A percentile compares a stretch with the other conserved stretches of the same genome.
Conservation (phyloP, 1,140 invertebrate species). For the Nebria ingens region DNA sequence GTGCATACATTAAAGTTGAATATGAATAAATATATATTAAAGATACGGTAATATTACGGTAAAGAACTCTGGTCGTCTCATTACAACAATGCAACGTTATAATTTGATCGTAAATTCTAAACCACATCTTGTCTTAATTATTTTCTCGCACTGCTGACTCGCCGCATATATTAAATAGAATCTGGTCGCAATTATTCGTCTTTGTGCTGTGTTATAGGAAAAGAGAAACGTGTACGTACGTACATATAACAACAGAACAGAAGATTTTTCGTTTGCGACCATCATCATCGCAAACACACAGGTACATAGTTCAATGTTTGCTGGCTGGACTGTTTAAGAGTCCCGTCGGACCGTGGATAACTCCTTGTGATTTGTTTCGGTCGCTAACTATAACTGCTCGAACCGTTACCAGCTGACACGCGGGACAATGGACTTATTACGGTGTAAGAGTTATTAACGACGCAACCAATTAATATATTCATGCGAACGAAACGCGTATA, state of each 20-base stretch:
- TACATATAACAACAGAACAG: no score
- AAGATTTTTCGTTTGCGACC: not conserved
- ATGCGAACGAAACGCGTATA: not conserved
- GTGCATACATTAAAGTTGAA: no score
- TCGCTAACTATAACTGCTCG: not conserved
- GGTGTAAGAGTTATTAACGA: not conserved
- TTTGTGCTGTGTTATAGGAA: not conserved
- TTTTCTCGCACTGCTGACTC: constrained; percentile 31
- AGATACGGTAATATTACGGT: no score
- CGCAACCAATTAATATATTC: not conserved
- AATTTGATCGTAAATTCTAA: constrained; percentile 19
- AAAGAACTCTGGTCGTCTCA: constrained; percentile 1
- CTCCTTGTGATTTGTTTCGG: not conserved
- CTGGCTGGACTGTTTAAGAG: constrained; percentile 13
- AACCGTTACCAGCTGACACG: not conserved
- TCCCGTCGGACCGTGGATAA: constrained; percentile 15
- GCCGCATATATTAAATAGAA: constrained; percentile 25
- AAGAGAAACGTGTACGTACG: no score
- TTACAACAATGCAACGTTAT: constrained; percentile 4
- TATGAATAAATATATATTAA: no score
- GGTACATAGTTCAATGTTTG: no score
- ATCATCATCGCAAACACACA: not conserved
- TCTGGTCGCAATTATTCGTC: constrained; percentile 17
- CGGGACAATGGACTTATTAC: not conserved
- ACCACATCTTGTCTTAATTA: constrained; percentile 33